A percentile compares a stretch with the other conserved stretches of the same genome.
phyloP scores from a whole-genome alignment of 2,888 invertebrate species.

The Lycophotia porphyrea region DNA sequence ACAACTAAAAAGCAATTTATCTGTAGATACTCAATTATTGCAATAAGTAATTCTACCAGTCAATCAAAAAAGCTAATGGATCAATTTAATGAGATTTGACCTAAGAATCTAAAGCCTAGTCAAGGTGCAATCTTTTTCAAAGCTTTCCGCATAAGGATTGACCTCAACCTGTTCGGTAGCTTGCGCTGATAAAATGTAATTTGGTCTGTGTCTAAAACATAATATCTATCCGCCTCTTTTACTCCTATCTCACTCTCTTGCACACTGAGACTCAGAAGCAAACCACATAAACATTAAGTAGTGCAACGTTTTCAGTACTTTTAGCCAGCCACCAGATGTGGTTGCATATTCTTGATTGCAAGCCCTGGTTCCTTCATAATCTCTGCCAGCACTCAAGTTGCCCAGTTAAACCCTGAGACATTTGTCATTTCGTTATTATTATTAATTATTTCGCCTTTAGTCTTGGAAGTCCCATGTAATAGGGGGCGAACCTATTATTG shows the following conservation, averaged over 20 bases:
- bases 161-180: too few species aligned
- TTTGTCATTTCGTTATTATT: background rate
- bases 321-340: slow-evolving; percentile 4
- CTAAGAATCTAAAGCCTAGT: background rate
- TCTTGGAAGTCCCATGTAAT: background rate
- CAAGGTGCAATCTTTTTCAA: background rate
- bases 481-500: background rate
- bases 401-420: background rate
- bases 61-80: background rate
- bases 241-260: background rate
- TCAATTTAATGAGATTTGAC: background rate
- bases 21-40: background rate
- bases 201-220: too few species aligned
- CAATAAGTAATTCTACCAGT: background rate
- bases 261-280: too few species aligned
- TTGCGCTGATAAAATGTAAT: too few species aligned
- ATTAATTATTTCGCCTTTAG: background rate
- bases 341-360: slow-evolving; percentile 17
- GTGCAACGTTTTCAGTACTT: too few species aligned
- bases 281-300: background rate
- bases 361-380: background rate
- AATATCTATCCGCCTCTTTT: background rate
- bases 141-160: too few species aligned
- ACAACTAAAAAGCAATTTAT: background rate
- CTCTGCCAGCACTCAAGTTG: slow-evolving; percentile 1